phyloP scores from a whole-genome alignment of 35 echinoderm and acorn worm genomes.

The Hemicentrotus pulcherrimus region DNA sequence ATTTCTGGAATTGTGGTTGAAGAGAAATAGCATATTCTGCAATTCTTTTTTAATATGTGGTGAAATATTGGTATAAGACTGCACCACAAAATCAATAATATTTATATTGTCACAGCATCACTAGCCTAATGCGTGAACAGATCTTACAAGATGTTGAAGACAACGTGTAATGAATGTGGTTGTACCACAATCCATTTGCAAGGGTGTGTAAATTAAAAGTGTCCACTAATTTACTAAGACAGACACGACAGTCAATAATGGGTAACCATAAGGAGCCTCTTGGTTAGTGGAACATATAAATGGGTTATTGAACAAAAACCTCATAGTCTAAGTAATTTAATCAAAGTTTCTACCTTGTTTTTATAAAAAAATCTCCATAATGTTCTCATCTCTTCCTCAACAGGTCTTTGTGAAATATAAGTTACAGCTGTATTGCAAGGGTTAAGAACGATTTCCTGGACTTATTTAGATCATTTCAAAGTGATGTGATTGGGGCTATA shows the following conservation, averaged over 20 bases:
- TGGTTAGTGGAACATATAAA: not conserved
- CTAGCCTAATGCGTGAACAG: not conserved
- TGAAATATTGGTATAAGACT: not conserved
- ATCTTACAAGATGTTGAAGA: not conserved
- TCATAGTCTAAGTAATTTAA: not conserved
- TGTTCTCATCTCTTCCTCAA: too few relatives aligned
- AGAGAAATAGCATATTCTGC: too few relatives aligned
- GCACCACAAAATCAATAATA: not conserved
- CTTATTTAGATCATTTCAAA: too few relatives aligned
- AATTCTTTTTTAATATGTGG: not conserved
- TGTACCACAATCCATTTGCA: not conserved
- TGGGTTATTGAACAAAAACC: not conserved
- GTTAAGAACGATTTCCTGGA: too few relatives aligned
- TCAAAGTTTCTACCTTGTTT: not conserved
- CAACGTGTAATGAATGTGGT: not conserved
- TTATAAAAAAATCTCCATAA: not conserved
- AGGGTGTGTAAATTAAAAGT: conserved; percentile 5
- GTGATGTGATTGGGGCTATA: too few relatives aligned
- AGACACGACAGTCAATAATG: not conserved
- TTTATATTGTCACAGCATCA: not conserved
- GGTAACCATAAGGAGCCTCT: not conserved
- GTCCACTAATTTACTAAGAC: not conserved
- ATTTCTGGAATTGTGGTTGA: too few relatives aligned
- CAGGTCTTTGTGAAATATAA: too few relatives aligned
- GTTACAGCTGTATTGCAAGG: too few relatives aligned